phyloP scores from a whole-genome alignment of 2,888 invertebrate species.

The Parelbella ahira region DNA sequence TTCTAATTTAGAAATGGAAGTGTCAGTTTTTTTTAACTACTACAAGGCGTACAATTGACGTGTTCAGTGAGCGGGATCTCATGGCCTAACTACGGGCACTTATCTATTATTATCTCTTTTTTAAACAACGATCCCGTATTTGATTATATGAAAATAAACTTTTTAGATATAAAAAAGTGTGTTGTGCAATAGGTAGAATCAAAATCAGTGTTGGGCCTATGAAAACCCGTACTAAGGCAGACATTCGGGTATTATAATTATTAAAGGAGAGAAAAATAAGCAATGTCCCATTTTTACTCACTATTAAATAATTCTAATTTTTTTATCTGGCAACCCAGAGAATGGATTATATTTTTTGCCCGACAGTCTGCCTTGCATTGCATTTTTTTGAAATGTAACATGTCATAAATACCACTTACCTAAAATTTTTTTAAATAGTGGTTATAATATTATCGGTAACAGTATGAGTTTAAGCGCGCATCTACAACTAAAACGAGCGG shows the following conservation, averaged over 20 bases:
- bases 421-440: background rate
- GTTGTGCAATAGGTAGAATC: too few species aligned
- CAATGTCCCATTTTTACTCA: too few species aligned
- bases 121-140: too few species aligned
- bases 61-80: constrained; percentile 6
- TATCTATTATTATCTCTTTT: too few species aligned
- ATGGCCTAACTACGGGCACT: too few species aligned
- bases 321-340: background rate
- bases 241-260: constrained; percentile 9
- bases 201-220: too few species aligned
- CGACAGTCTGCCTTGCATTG: constrained; percentile 20
- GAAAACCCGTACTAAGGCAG: constrained; percentile 19
- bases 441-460: background rate
- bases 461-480: constrained; percentile 16
- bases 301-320: too few species aligned
- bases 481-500: constrained; percentile 22
- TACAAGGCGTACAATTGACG: constrained; percentile 1
- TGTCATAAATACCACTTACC: constrained; percentile 21
- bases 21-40: too few species aligned
- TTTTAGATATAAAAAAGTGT: too few species aligned
- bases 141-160: too few species aligned
- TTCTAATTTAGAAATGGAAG: constrained; percentile 24
- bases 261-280: too few species aligned
- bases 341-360: too few species aligned
- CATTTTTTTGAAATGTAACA: background rate